A percentile compares a stretch with the other conserved stretches of the same genome.
phyloP scores from a whole-genome alignment of 2,888 invertebrate genomes.

The Trichopoda pennipes region DNA sequence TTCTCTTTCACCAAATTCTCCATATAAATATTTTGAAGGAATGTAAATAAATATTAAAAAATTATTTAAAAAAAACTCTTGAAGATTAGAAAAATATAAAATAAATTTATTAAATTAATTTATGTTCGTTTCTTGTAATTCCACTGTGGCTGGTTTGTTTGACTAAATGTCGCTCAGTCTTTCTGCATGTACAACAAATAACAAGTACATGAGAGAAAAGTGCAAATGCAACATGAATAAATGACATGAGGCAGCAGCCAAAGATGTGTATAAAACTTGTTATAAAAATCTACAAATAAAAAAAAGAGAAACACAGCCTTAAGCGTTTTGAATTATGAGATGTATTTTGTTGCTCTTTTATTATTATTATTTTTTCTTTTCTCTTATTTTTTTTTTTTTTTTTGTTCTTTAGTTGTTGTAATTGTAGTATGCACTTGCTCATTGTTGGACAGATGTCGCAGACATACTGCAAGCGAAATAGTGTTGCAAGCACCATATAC shows the following conservation, averaged over 20 bases:
- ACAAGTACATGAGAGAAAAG: constrained; percentile 39
- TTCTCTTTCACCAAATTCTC: too few relatives aligned
- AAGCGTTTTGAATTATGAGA: constrained; percentile 63
- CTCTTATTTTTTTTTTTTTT: neutral
- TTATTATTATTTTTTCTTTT: neutral
- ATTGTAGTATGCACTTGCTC: constrained; percentile 60
- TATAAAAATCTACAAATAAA: constrained; percentile 12
- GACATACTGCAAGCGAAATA: constrained; percentile 60
- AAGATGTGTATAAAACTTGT: constrained; percentile 35
- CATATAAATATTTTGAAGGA: too few relatives aligned
- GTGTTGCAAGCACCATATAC: constrained; percentile 36
- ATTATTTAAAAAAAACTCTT: too few relatives aligned
- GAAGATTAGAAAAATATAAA: too few relatives aligned
- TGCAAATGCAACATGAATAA: constrained; percentile 57
- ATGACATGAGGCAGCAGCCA: constrained; percentile 58
- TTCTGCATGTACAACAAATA: constrained; percentile 27
- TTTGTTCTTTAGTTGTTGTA: constrained; percentile 7
- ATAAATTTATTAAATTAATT: too few relatives aligned
- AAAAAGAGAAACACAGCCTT: constrained; percentile 51
- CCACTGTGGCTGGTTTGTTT: neutral
- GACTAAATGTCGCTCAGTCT: neutral
- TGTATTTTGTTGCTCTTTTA: constrained; percentile 60
- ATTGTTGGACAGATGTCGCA: constrained; percentile 60
- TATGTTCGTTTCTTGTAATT: neutral
- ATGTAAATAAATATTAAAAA: too few relatives aligned